phyloP scores from a whole-genome alignment of 2,797 vertebrate genomes.

The Cephalopachus bancanus region DNA sequence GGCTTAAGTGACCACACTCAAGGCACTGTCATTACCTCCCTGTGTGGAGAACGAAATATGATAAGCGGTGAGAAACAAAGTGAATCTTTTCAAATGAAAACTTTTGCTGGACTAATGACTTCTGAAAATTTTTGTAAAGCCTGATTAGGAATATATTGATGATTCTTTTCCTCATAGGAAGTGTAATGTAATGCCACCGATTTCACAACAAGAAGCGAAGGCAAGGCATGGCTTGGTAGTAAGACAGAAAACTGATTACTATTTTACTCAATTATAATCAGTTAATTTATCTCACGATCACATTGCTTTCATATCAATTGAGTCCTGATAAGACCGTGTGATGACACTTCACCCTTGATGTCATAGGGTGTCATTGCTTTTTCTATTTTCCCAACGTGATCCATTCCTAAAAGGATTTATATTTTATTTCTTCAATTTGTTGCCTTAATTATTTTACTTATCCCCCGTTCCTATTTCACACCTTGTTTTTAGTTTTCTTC shows the following conservation, averaged over 20 bases:
- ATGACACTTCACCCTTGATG: neutral
- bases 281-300: neutral
- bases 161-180: neutral
- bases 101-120: neutral
- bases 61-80: neutral
- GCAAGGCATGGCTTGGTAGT: neutral
- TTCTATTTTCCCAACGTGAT: neutral
- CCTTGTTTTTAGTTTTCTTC: neutral
- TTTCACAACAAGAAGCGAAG: conserved; percentile 16
- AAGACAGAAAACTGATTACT: neutral
- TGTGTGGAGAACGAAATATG: neutral
- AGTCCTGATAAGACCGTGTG: neutral
- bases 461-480: neutral
- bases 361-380: neutral
- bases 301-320: neutral
- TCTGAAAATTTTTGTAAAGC: conserved; percentile 6
- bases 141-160: neutral
- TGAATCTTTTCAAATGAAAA: neutral
- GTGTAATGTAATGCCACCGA: neutral
- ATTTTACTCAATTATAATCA: neutral
- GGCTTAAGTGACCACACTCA: neutral
- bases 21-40: neutral
- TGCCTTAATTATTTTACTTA: neutral
- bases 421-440: neutral
- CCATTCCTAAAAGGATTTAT: neutral